These are phyloP conservation scores for Neofelis nebulosa DNA, from an alignment of 2,113 vertebrate genomes.

Conservation along the genomic window DNA sequence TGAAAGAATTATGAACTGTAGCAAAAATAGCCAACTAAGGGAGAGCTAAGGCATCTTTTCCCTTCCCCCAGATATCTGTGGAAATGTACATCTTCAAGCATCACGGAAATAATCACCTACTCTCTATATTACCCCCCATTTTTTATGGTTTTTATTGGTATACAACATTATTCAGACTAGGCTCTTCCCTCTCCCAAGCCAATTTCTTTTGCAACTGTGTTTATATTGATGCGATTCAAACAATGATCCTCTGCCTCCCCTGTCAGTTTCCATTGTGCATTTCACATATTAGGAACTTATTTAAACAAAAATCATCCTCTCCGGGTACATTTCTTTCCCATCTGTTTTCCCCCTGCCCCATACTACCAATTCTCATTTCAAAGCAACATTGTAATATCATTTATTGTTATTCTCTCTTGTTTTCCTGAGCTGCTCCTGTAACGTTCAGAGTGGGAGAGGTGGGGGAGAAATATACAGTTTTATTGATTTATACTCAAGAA, in stretches of 20 bases:
- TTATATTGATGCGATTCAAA: conserved; percentile 75
- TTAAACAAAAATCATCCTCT: conserved; percentile 74
- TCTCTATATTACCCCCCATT: neutral
- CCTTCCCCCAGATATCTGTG: conserved; percentile 51
- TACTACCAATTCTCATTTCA: conserved; percentile 65
- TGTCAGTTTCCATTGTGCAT: conserved; percentile 60
- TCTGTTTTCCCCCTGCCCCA: conserved; percentile 37
- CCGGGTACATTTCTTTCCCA: conserved; percentile 51
- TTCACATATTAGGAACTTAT: conserved; percentile 56
- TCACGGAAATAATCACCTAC: conserved; percentile 35
- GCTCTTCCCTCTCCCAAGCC: conserved; percentile 65
- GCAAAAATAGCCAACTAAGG: conserved; percentile 56
- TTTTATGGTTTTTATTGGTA: conserved; percentile 68
- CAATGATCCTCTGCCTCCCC: conserved; percentile 73
- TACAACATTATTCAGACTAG: conserved; percentile 24
- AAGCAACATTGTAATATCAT: conserved; percentile 45
- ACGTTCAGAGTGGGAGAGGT: neutral
- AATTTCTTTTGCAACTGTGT: conserved; percentile 72
- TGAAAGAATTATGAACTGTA: conserved; percentile 59
- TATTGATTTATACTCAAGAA: conserved; percentile 30
- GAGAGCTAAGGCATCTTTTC: neutral
- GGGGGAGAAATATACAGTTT: neutral
- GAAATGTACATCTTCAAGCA: conserved; percentile 8
- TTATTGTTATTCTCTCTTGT: conserved; percentile 25
- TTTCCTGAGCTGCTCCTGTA: conserved; percentile 62